Conservation (phyloP, 2,113 vertebrate genomes). For the Scomber colias region DNA sequence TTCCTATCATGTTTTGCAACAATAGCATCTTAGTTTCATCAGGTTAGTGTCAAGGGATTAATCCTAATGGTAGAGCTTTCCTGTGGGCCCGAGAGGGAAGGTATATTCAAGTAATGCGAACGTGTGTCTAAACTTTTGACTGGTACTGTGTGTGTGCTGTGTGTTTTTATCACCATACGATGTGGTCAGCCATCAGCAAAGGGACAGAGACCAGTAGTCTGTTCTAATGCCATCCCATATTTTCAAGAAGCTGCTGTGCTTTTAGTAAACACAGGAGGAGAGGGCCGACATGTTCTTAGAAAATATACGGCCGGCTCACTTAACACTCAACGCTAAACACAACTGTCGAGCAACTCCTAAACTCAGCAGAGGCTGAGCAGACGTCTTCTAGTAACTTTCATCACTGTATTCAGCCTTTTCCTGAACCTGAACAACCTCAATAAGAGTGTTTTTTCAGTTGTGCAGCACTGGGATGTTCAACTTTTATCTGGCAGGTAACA, state of each 20-base stretch:
- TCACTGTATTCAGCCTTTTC: conserved; percentile 10
- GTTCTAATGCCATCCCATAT: conserved; percentile 65
- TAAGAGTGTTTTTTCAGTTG: not conserved
- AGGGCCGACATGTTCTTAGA: conserved; percentile 46
- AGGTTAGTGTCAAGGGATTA: conserved; percentile 52
- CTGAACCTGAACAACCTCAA: not conserved
- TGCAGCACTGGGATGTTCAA: not conserved
- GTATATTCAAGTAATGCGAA: not conserved
- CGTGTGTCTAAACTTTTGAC: too few relatives aligned
- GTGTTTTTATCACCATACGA: conserved; percentile 22
- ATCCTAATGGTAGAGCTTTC: conserved; percentile 18
- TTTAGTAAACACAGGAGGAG: conserved; percentile 70
- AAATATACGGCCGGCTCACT: conserved; percentile 27
- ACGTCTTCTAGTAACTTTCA: conserved; percentile 18
- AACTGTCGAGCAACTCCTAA: conserved; percentile 26
- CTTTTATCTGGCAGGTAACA: not conserved
- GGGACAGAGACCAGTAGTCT: conserved; percentile 35
- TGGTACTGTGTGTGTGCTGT: not conserved
- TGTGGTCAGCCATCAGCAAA: conserved; percentile 13
- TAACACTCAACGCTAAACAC: conserved; percentile 32
- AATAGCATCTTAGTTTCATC: conserved; percentile 69
- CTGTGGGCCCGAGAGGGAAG: conserved; percentile 3
- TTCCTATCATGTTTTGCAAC: conserved; percentile 24
- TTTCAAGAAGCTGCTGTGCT: conserved; percentile 59
- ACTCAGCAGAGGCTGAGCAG: conserved; percentile 10